Percentiles rank a stretch among this genome's conserved stretches.
phyloP scores from a whole-genome alignment of 92 coral and sea anemone species.

The Montipora capitata region DNA sequence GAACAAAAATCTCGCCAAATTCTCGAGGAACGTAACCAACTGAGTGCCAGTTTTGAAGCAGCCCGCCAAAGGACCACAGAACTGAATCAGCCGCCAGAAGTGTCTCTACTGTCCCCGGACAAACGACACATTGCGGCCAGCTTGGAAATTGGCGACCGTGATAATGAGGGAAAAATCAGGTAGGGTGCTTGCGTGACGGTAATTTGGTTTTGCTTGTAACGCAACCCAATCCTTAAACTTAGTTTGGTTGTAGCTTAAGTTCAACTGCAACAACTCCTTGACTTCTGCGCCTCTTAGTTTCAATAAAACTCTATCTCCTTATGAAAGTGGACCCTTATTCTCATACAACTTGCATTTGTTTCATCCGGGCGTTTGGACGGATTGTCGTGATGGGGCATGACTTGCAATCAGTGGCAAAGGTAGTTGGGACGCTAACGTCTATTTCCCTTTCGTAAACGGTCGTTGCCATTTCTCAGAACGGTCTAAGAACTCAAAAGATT shows the following conservation, averaged over 20 bases:
- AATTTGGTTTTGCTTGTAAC: neutral
- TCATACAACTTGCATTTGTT: no score
- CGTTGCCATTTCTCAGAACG: no score
- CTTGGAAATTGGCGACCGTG: conserved; percentile 14
- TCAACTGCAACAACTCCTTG: neutral
- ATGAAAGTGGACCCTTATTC: no score
- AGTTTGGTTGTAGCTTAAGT: neutral
- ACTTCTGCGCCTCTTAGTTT: no score
- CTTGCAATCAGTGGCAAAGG: no score
- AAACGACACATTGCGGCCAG: conserved; percentile 23
- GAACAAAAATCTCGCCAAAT: conserved; percentile 87
- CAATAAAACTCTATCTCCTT: no score
- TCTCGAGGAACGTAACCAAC: conserved; percentile 83
- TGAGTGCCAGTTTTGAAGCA: conserved; percentile 88
- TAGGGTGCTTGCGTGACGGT: conserved; percentile 13
- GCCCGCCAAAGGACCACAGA: conserved; percentile 84
- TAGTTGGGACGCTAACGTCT: no score
- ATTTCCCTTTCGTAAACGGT: no score
- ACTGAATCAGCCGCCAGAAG: conserved; percentile 60
- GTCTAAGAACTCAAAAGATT: no score
- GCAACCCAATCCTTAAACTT: neutral
- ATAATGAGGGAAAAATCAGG: conserved; percentile 25
- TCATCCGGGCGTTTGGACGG: no score
- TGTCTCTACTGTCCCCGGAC: conserved; percentile 38
- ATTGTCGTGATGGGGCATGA: no score